phyloP scores from a whole-genome alignment of 1,140 invertebrate genomes.

The Pissodes strobi region DNA sequence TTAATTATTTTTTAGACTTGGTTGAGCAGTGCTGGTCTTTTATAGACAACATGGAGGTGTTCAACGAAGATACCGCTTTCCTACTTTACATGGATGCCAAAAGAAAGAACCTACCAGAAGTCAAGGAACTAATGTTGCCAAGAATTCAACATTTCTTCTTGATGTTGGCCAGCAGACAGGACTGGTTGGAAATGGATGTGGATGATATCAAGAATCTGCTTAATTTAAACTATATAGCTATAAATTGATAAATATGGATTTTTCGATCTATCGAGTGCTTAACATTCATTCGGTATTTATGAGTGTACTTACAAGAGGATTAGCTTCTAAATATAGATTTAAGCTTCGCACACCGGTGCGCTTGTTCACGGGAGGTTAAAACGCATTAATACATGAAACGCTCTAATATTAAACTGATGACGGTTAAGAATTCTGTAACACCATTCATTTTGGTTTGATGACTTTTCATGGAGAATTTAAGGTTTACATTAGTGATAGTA shows the following conservation, averaged over 20 bases:
- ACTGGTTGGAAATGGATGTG: constrained; percentile 66
- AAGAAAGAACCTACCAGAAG: constrained; percentile 59
- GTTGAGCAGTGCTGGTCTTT: constrained; percentile 74
- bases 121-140: constrained; percentile 73
- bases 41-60: constrained; percentile 68
- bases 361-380: no score
- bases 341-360: no score
- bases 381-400: no score
- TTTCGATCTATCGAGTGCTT: no score
- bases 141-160: constrained; percentile 74
- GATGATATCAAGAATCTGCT: constrained; percentile 68
- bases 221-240: constrained; percentile 69
- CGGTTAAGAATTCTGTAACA: no score
- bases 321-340: no score
- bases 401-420: no score
- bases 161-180: constrained; percentile 68
- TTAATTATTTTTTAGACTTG: constrained; percentile 59
- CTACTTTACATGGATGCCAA: constrained; percentile 67
- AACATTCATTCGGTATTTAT: no score
- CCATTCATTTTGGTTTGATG: no score
- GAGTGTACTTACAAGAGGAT: no score
- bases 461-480: no score
- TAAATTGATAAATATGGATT: constrained; percentile 69
- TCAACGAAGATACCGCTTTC: constrained; percentile 73
- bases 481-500: no score